Conservation (phyloP, 2,113 vertebrate species). For the Thymallus thymallus region DNA sequence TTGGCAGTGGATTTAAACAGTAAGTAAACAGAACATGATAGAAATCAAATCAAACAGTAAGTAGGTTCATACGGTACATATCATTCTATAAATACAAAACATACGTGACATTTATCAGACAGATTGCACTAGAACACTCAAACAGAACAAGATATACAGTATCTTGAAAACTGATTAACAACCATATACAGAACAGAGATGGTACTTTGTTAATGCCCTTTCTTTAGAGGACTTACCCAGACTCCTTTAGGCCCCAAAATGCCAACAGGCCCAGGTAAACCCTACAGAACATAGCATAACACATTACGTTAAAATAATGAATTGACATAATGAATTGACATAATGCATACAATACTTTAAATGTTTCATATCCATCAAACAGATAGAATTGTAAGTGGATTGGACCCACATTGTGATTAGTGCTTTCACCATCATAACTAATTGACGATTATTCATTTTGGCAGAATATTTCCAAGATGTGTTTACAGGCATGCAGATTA, state of each 20-base stretch:
- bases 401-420: neutral
- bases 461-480: neutral
- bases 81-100: too few relatives aligned
- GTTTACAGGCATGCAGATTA: neutral
- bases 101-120: too few relatives aligned
- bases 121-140: too few relatives aligned
- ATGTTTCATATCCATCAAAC: neutral
- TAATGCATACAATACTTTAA: too few relatives aligned
- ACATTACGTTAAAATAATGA: neutral
- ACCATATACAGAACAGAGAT: too few relatives aligned
- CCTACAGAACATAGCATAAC: constrained; percentile 74
- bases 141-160: too few relatives aligned
- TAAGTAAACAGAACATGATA: too few relatives aligned
- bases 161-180: too few relatives aligned
- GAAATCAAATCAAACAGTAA: too few relatives aligned
- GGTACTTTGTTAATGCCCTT: too few relatives aligned
- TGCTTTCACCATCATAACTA: neutral
- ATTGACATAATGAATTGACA: neutral
- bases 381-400: neutral
- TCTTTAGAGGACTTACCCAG: constrained; percentile 81
- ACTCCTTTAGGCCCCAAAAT: constrained; percentile 86
- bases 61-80: too few relatives aligned
- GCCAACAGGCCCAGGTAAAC: constrained; percentile 91
- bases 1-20: too few relatives aligned
- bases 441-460: neutral